Percentiles rank a stretch among this genome's conserved stretches.
Conservation (phyloP, 2,797 vertebrate genomes). For the Coluber constrictor region DNA sequence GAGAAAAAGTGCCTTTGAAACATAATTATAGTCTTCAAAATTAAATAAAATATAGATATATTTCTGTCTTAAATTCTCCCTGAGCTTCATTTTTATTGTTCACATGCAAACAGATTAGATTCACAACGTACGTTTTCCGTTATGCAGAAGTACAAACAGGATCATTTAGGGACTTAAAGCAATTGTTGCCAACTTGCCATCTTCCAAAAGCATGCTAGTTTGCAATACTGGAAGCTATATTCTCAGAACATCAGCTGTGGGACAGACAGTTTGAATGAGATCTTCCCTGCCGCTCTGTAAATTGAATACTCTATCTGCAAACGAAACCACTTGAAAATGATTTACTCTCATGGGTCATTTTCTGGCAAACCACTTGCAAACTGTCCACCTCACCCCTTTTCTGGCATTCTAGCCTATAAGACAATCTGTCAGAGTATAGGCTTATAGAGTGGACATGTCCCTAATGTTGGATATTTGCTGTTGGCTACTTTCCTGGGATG, state of each 20-base stretch:
- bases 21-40: background rate
- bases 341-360: background rate
- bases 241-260: background rate
- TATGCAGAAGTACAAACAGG: conserved; percentile 40
- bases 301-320: background rate
- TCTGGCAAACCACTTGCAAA: background rate
- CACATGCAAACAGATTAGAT: background rate
- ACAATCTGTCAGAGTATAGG: conserved; percentile 16
- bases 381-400: background rate
- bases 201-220: background rate
- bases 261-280: background rate
- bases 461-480: conserved; percentile 50
- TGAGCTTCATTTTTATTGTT: background rate
- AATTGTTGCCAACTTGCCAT: background rate
- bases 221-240: background rate
- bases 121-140: background rate
- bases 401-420: rapidly evolving
- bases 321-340: background rate
- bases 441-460: conserved; percentile 48
- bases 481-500: conserved; percentile 43
- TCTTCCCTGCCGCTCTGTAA: background rate
- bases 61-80: background rate
- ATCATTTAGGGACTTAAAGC: conserved; percentile 42
- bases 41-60: background rate
- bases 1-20: background rate